Evolutionary conservation across 2,797 vertebrate species (phyloP), one percentile per base, ranked within the genome.

Genomic region (Hozukius guyotensis): DNA sequence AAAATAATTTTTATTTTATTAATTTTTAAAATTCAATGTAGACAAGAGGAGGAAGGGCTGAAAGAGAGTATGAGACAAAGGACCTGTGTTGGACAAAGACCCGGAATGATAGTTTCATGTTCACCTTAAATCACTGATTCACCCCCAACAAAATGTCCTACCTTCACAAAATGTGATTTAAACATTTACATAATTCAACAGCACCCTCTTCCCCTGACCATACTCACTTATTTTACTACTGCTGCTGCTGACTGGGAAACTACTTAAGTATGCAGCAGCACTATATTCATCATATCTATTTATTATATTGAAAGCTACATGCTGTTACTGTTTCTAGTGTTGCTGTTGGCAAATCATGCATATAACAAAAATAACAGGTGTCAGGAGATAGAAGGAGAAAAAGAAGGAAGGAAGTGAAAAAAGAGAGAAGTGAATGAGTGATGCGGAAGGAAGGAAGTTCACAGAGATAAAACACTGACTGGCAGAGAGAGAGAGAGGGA

Each of bases 371-470:
- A 65, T 22, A 79, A 78, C 27, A 85, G 81, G 60, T 82, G 74
- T 64, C n/a, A 46, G 22, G 9, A 80, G n/a, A 71, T 24, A 64
- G 3, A 76, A n/a, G 60, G 62, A 77, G 36, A 72, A 42, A 63
- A 75, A 70, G 10, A 49, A 56, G 72, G 65, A 85, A 83, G 80
- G 81, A 90, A 87, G 59, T 78, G 62, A 70, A 86, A 80, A 81
- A 85, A 77, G 14, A 73, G 46, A 83, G 72, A 87, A 85, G 78
- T 72, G 69, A 88, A 87, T 72, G 84, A 86, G 68, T 5, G 29
- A 84, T 25, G 66, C 65, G 70, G 78, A 92, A 91, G 90, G 89
- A 93, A 91, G 84, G n/a, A 29, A 86, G 86, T 87, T 87, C 72
- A 85, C 61, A 53, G 77, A 82, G 88, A 90, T 89, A 88, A 88